Evolutionary conservation across 2,888 invertebrate species (phyloP).

Genomic region (Halictus ligatus): DNA sequence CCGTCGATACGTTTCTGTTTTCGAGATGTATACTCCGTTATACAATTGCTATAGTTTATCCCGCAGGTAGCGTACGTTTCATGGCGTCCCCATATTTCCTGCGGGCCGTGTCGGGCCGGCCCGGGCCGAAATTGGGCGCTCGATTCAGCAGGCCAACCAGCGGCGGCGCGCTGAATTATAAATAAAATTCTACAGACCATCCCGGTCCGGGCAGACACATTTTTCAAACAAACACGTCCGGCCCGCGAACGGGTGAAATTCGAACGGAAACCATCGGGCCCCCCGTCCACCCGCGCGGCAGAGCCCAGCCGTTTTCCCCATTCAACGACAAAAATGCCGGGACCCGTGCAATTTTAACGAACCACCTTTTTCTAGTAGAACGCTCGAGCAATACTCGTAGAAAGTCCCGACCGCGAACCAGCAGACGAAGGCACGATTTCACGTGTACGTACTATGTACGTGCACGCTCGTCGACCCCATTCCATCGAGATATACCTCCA

Average conservation of each 20-base stretch:
- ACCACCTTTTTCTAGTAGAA: slow-evolving; percentile 30
- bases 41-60: slow-evolving; percentile 17
- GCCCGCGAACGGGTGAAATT: slow-evolving; percentile 34
- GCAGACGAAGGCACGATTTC: slow-evolving; percentile 38
- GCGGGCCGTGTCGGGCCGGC: not conserved
- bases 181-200: slow-evolving; percentile 37
- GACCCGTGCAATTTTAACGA: slow-evolving; percentile 44
- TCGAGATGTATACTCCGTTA: not conserved
- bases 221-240: slow-evolving; percentile 23
- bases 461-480: slow-evolving; percentile 38
- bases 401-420: slow-evolving; percentile 34
- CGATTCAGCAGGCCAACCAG: slow-evolving; percentile 16
- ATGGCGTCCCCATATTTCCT: slow-evolving; percentile 12
- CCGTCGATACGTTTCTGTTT: slow-evolving; percentile 13
- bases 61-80: slow-evolving; percentile 6
- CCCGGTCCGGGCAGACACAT: slow-evolving; percentile 8
- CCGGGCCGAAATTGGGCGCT: slow-evolving; percentile 19
- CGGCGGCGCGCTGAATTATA: slow-evolving; percentile 35
- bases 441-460: slow-evolving; percentile 1
- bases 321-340: slow-evolving; percentile 34
- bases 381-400: slow-evolving; percentile 16
- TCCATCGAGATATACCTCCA: slow-evolving; percentile 40
- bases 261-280: slow-evolving; percentile 7
- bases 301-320: not conserved
- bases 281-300: not conserved